Percentiles rank a stretch among this genome's conserved stretches.
phyloP scores from a whole-genome alignment of 2,113 vertebrate species.

The Lepisosteus osseus region DNA sequence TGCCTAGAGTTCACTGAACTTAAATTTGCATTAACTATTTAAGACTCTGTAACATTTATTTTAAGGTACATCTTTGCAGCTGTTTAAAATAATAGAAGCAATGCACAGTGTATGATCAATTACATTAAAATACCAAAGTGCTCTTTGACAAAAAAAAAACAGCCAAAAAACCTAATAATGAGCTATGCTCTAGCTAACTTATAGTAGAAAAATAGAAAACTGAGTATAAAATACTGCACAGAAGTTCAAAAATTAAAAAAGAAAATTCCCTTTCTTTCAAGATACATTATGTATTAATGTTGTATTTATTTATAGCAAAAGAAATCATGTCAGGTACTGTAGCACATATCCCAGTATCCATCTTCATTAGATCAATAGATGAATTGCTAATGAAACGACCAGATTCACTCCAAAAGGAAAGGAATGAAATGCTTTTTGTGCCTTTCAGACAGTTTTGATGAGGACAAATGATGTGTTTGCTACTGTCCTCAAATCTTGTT shows the following conservation, averaged over 20 bases:
- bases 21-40: no score
- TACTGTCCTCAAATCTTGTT: neutral
- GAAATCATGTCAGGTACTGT: neutral
- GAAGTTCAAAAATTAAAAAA: neutral
- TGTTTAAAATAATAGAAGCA: no score
- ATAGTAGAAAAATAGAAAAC: neutral
- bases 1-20: no score
- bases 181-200: no score
- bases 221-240: neutral
- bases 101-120: no score
- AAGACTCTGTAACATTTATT: no score
- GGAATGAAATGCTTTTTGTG: neutral
- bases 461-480: constrained; percentile 2
- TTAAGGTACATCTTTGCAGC: no score
- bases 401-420: constrained; percentile 7
- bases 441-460: neutral
- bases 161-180: no score
- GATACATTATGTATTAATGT: constrained; percentile 10
- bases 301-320: constrained; percentile 4
- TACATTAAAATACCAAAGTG: no score
- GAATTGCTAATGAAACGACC: constrained; percentile 8
- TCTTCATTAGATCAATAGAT: constrained; percentile 12
- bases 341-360: neutral
- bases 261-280: constrained; percentile 1
- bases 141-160: no score